Base-by-base conservation (phyloP, 23 tunicate genomes). In the Trididemnum clinides region DNA sequence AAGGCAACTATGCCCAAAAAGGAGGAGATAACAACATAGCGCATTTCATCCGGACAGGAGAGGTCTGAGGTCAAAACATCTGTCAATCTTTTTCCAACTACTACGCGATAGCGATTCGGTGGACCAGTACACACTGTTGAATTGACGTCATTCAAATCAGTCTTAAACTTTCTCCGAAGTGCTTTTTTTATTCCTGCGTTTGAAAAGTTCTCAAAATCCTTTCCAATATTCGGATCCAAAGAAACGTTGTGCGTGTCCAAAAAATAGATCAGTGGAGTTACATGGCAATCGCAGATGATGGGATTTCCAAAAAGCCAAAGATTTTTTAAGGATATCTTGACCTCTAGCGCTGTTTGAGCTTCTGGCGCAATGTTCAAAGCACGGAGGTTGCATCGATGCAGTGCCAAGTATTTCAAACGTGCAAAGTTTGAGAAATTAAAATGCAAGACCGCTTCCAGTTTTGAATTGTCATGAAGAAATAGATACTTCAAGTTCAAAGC, bases 261-360 rank as follows among this genome's bases (percentile, higher is more conserved):
- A 70, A 71, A 69, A 31, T 82, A 74, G 3, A 88, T 34, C n/a
- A 88, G 37, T 20, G 91, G 86, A 28, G 54, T 20, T 15, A 88
- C 33, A 22, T 80, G 23, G 51, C 91, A 88, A 71, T 88, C 65
- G 49, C 91, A 88, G 51, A 71, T 88, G 15, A 88, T 50, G 12
- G 91, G 91, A 70, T 88, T 88, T 6, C 86, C 91, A 64, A 64
- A 81, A 1, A 88, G 72, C 91, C 91, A 88, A 23, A 88, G 71
- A 1, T 57, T 63, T 57, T 82, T 33, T 44, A 88, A 72, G 1
- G 81, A 50, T 62, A 28, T 3, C 34, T 30, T 5, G 80, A 87
- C 34, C 34, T 12, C 39, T 74, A 65, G 1, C 72, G 22, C 38
- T 7, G 6, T 66, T 28, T 29, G 30, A 20, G 5, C 7, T 29